Percentiles rank a stretch among this genome's conserved stretches.
Evolutionary conservation across 1,140 invertebrate genomes (phyloP).

Genomic region (Camponotus floridanus): DNA sequence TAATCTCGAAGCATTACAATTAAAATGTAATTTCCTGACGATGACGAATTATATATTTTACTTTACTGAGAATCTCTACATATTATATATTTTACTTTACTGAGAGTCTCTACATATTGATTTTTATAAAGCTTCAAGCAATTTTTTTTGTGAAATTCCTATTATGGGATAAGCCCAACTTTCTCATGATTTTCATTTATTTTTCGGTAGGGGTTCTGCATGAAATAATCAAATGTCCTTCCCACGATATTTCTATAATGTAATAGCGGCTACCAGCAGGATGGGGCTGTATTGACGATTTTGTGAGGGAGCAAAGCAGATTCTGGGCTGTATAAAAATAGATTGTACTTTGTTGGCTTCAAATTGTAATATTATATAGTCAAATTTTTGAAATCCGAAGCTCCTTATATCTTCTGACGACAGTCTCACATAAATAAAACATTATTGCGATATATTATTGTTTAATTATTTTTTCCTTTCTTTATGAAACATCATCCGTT

Average conservation of each 20-base stretch:
- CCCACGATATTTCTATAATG: background rate
- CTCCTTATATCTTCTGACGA: background rate
- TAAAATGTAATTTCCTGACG: background rate
- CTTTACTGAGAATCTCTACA: background rate
- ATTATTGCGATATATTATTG: background rate
- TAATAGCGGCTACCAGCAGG: background rate
- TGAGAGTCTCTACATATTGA: background rate
- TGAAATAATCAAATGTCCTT: background rate
- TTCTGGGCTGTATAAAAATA: conserved; percentile 27
- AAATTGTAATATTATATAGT: background rate
- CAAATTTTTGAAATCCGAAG: background rate
- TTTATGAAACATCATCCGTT: background rate
- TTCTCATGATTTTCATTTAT: conserved; percentile 11
- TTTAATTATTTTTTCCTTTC: background rate
- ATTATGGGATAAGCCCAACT: background rate
- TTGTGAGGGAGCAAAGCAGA: background rate
- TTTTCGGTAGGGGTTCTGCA: background rate
- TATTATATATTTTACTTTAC: too few species aligned
- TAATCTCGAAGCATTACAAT: background rate
- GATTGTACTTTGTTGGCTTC: conserved; percentile 11
- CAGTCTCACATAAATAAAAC: background rate
- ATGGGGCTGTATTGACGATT: background rate
- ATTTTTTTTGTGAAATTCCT: background rate
- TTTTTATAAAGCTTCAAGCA: background rate
- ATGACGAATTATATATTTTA: background rate